Percentiles rank a stretch among this genome's conserved stretches.
Evolutionary conservation across 2,113 vertebrate species (phyloP).

Genomic region (Gymnogyps californianus): DNA sequence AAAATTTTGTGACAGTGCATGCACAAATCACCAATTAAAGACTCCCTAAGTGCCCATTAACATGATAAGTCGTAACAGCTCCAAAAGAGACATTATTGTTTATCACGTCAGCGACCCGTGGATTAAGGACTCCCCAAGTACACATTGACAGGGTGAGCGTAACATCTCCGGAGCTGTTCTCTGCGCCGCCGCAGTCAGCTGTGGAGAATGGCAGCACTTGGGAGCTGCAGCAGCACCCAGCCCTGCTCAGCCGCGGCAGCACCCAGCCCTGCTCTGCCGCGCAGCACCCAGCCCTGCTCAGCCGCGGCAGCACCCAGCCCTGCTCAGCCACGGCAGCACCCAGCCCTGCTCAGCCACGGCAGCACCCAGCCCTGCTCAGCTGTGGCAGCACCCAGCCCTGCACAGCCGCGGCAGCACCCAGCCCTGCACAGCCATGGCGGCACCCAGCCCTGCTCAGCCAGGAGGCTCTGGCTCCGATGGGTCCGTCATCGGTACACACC

Average conservation of each 20-base stretch:
- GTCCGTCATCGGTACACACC: rapidly evolving
- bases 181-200: background rate
- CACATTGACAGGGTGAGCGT: conserved; percentile 33
- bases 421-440: background rate
- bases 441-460: background rate
- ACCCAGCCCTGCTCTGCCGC: background rate
- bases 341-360: background rate
- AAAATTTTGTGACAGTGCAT: conserved; percentile 66
- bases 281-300: background rate
- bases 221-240: background rate
- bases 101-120: conserved; percentile 61
- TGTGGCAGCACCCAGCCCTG: background rate
- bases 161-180: background rate
- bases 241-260: background rate
- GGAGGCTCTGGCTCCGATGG: background rate
- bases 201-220: background rate
- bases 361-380: background rate
- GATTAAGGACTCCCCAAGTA: conserved; percentile 67
- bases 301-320: background rate
- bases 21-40: conserved; percentile 74
- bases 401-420: background rate
- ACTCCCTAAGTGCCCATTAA: conserved; percentile 64
- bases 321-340: background rate
- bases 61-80: conserved; percentile 65
- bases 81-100: conserved; percentile 69